Conservation (phyloP, 2,888 invertebrate genomes). For the Drosophila borealis region DNA sequence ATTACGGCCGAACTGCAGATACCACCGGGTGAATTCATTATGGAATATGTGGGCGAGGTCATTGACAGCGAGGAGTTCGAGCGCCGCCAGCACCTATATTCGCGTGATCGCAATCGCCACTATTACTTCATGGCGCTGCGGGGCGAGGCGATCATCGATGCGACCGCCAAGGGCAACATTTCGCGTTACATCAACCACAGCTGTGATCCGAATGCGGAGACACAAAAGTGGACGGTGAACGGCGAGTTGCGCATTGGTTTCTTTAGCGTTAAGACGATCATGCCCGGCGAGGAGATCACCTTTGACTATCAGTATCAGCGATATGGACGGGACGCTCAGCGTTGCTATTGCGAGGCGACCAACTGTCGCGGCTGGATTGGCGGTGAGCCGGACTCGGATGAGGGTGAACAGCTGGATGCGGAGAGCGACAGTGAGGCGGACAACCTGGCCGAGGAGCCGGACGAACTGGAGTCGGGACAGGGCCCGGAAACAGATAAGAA, state of each 20-base stretch:
- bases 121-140: constrained; percentile 99
- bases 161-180: constrained; percentile 97
- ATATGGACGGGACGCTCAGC: constrained; percentile 98
- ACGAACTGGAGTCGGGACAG: constrained; percentile 30
- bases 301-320: constrained; percentile 99
- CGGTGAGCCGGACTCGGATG: constrained; percentile 91
- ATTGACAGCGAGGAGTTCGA: constrained; percentile 95
- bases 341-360: constrained; percentile 95
- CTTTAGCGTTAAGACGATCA: constrained; percentile 94
- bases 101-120: constrained; percentile 94
- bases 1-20: constrained; percentile 87
- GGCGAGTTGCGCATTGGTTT: constrained; percentile 98
- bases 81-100: constrained; percentile 94
- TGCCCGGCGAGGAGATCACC: constrained; percentile 96
- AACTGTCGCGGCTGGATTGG: constrained; percentile 98
- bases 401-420: constrained; percentile 86
- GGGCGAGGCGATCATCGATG: constrained; percentile 97
- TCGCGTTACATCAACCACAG: constrained; percentile 99
- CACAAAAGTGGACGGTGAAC: constrained; percentile 98
- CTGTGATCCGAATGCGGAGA: constrained; percentile 99
- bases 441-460: constrained; percentile 46
- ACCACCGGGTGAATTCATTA: constrained; percentile 92
- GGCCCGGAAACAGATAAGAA: neutral
- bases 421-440: constrained; percentile 66
- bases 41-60: constrained; percentile 99